Evolutionary conservation across 1,140 invertebrate species (phyloP).

Genomic region (Gonatopus flavifemur): DNA sequence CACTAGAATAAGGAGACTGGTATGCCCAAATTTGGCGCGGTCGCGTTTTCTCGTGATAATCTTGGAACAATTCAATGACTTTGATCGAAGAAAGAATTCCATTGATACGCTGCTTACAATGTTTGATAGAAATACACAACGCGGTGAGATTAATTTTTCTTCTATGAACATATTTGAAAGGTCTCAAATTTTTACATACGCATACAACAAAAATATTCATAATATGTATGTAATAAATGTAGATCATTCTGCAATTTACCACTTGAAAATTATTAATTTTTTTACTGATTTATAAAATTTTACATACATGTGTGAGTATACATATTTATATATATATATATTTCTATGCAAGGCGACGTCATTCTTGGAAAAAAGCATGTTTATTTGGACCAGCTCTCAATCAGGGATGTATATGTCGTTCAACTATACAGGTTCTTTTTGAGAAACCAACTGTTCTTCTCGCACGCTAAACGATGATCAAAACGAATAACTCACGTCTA

Average conservation of each 20-base stretch:
- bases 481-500: too few relatives aligned
- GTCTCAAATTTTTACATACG: not conserved
- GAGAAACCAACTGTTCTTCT: too few relatives aligned
- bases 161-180: too few relatives aligned
- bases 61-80: conserved; percentile 14
- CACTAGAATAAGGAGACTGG: conserved; percentile 37
- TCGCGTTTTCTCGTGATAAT: conserved; percentile 32
- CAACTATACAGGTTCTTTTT: too few relatives aligned
- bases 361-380: conserved; percentile 29
- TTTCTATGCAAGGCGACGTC: too few relatives aligned
- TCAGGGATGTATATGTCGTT: conserved; percentile 26
- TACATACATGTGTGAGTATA: not conserved
- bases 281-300: not conserved
- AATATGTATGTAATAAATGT: not conserved
- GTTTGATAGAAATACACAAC: not conserved
- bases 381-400: conserved; percentile 37
- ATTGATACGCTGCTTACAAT: not conserved
- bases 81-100: not conserved
- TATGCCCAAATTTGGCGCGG: conserved; percentile 49
- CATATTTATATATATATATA: not conserved
- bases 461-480: too few relatives aligned
- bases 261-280: too few relatives aligned
- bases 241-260: too few relatives aligned
- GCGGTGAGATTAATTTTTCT: not conserved
- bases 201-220: not conserved